These are phyloP conservation scores for Amiota mariae DNA, from an alignment of 2,888 invertebrate genomes.

Conservation along the genomic window DNA sequence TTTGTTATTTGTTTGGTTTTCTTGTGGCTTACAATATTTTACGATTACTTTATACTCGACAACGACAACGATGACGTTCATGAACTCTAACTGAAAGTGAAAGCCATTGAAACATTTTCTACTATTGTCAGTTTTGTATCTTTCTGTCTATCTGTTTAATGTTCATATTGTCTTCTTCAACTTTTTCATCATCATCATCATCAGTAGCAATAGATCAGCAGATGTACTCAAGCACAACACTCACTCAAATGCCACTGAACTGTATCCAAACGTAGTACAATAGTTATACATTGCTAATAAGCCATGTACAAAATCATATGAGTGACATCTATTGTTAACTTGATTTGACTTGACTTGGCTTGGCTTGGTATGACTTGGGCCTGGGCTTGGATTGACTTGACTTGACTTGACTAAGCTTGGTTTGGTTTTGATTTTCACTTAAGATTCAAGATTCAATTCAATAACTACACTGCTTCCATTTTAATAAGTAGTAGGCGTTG, in stretches of 20 bases:
- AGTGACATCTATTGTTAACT: slow-evolving; percentile 16
- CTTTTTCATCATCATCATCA: neutral
- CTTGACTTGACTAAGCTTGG: no score
- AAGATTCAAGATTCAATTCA: no score
- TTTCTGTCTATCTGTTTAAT: neutral
- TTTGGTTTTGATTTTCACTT: no score
- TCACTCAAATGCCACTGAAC: slow-evolving; percentile 18
- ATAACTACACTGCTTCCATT: neutral
- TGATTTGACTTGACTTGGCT: neutral
- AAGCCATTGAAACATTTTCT: slow-evolving; percentile 23
- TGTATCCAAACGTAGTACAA: slow-evolving; percentile 12
- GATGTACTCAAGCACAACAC: slow-evolving; percentile 9
- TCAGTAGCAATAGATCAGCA: neutral
- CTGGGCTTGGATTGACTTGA: no score
- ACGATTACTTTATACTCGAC: neutral
- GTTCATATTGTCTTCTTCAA: neutral
- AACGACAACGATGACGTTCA: neutral
- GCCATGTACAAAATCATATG: slow-evolving; percentile 3
- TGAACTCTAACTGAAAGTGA: slow-evolving; percentile 31
- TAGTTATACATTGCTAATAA: slow-evolving; percentile 16
- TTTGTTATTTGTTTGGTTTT: slow-evolving; percentile 10
- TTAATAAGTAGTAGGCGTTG: slow-evolving; percentile 4
- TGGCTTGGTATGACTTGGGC: neutral
- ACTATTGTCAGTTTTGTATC: neutral
- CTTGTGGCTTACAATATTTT: slow-evolving; percentile 8